A percentile compares a stretch with the other conserved stretches of the same genome.
These are phyloP conservation scores for Tetanocera ferruginea DNA, from an alignment of 2,888 invertebrate genomes.

Conservation along the genomic window DNA sequence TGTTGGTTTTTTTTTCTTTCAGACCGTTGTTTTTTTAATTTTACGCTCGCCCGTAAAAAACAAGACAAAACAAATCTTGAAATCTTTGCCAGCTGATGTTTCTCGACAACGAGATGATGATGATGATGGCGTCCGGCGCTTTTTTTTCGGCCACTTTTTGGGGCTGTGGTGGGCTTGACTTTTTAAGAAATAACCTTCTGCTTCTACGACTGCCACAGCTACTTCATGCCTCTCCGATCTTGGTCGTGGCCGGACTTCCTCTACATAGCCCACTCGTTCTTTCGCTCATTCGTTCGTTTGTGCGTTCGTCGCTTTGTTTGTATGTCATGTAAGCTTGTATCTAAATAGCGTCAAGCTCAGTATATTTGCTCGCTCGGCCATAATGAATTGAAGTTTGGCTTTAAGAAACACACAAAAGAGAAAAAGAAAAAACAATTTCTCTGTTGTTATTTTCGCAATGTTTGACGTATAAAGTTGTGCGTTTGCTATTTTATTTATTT, in stretches of 20 bases:
- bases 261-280: background rate
- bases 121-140: conserved; percentile 29
- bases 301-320: background rate
- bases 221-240: background rate
- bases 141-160: background rate
- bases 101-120: background rate
- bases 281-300: background rate
- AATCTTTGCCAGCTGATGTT: conserved; percentile 24
- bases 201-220: background rate
- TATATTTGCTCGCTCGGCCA: conserved; percentile 17
- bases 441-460: background rate
- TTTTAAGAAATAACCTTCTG: conserved; percentile 16
- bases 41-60: too few species aligned
- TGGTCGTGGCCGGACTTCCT: background rate
- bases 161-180: conserved; percentile 30
- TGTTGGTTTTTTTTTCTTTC: background rate
- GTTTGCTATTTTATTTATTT: background rate
- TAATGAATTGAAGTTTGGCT: conserved; percentile 19
- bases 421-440: background rate
- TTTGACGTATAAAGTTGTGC: background rate
- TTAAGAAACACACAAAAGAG: background rate
- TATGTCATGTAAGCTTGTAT: background rate
- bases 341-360: background rate
- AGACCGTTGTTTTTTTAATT: too few species aligned
- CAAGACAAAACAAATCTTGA: background rate